phyloP scores from a whole-genome alignment of 2,797 vertebrate genomes.

The Leontocebus nigricollis region DNA sequence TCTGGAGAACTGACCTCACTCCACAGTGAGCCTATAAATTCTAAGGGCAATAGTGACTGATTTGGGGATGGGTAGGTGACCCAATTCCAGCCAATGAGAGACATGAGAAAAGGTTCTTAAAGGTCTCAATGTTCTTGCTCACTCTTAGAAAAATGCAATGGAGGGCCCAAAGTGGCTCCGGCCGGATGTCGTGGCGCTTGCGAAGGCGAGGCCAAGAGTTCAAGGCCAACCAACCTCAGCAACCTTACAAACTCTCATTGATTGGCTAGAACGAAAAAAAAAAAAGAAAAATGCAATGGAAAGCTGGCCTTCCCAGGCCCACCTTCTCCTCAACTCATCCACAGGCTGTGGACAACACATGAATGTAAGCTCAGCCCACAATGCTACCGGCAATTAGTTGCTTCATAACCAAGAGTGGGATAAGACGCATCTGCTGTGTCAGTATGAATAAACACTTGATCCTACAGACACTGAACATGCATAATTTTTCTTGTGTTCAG shows the following conservation, averaged over 20 bases:
- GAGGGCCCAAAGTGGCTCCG: no score
- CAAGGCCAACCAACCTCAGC: no score
- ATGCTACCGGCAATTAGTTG: neutral
- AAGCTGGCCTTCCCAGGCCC: neutral
- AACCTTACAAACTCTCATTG: no score
- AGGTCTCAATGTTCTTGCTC: neutral
- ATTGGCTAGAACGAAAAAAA: no score
- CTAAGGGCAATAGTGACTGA: neutral
- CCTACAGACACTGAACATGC: neutral
- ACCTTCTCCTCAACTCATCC: fast-evolving
- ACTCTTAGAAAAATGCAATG: neutral
- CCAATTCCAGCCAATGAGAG: neutral
- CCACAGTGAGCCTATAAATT: neutral
- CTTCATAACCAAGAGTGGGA: neutral
- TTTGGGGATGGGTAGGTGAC: neutral
- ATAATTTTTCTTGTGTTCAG: neutral
- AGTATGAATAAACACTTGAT: neutral
- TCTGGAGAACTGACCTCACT: neutral
- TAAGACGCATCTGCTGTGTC: neutral
- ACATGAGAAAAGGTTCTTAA: neutral
- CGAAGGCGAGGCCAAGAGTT: no score
- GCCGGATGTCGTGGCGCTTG: no score
- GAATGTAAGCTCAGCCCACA: neutral
- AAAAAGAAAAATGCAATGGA: neutral
- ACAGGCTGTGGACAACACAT: neutral